phyloP scores from a whole-genome alignment of 1,140 invertebrate genomes.

The Trichonephila clavata region DNA sequence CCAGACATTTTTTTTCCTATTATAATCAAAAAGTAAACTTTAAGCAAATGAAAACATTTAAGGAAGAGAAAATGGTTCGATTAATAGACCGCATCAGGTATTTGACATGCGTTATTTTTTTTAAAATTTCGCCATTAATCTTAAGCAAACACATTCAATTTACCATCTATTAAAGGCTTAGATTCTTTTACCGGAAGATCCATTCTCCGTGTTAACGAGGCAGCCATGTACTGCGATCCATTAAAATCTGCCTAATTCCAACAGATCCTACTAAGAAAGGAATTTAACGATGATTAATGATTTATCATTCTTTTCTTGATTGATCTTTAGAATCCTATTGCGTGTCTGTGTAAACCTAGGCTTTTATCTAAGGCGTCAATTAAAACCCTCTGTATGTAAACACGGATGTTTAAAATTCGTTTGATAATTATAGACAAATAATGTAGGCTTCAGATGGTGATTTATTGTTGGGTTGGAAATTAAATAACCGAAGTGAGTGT shows the following conservation, averaged over 20 bases:
- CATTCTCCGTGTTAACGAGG: not conserved
- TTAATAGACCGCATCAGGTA: not conserved
- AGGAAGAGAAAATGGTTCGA: too few relatives aligned
- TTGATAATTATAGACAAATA: not conserved
- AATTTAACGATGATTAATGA: constrained; percentile 36
- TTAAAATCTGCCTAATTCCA: constrained; percentile 41
- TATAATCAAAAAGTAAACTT: too few relatives aligned
- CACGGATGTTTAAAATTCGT: not conserved
- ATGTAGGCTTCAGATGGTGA: too few relatives aligned
- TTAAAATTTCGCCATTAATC: not conserved
- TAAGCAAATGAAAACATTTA: too few relatives aligned
- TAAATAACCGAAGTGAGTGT: too few relatives aligned
- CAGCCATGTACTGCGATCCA: constrained; percentile 12
- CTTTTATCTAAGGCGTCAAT: constrained; percentile 18
- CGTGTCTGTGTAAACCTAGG: not conserved
- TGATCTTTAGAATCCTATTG: constrained; percentile 24
- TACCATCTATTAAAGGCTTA: constrained; percentile 26
- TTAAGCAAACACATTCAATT: constrained; percentile 8
- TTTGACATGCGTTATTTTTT: not conserved
- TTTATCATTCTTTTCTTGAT: constrained; percentile 24
- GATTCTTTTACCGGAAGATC: not conserved
- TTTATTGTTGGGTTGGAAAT: too few relatives aligned
- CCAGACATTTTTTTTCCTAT: too few relatives aligned
- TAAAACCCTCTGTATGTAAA: not conserved
- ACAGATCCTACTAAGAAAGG: constrained; percentile 15